A percentile compares a stretch with the other conserved stretches of the same genome.
phyloP scores from a whole-genome alignment of 2,888 invertebrate genomes.

The Drosophila paracracens region DNA sequence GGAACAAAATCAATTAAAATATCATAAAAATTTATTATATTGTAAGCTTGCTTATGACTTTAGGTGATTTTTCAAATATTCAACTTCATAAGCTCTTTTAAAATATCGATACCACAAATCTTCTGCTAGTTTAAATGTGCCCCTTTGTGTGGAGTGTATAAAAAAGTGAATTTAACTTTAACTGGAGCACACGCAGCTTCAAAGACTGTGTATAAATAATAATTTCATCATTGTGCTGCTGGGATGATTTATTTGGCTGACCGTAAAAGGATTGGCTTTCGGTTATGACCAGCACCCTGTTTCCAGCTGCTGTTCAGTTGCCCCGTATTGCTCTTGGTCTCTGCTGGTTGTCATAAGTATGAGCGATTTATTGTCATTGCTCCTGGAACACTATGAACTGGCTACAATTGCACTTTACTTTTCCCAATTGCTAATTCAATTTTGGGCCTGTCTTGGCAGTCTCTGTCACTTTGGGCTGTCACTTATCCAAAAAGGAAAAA shows the following conservation, averaged over 20 bases:
- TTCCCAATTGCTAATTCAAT: slow-evolving; percentile 76
- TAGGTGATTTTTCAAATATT: background rate
- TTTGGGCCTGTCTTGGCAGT: slow-evolving; percentile 56
- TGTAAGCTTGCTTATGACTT: too few species aligned
- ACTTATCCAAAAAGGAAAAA: slow-evolving; percentile 45
- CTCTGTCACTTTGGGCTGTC: slow-evolving; percentile 66
- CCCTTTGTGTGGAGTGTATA: slow-evolving; percentile 31
- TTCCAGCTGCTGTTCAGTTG: slow-evolving; percentile 19
- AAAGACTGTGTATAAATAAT: slow-evolving; percentile 78
- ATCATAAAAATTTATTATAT: background rate
- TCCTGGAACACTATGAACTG: slow-evolving; percentile 57
- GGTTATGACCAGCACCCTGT: slow-evolving; percentile 50
- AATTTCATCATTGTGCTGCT: slow-evolving; percentile 83
- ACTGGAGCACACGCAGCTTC: slow-evolving; percentile 77
- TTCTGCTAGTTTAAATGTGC: background rate
- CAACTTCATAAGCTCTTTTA: background rate
- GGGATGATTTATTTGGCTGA: slow-evolving; percentile 82
- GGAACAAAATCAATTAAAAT: background rate
- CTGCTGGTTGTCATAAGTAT: slow-evolving; percentile 78
- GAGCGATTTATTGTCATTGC: slow-evolving; percentile 83
- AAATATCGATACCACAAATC: background rate
- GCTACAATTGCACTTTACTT: slow-evolving; percentile 63
- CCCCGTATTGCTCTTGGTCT: slow-evolving; percentile 5
- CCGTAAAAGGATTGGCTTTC: slow-evolving; percentile 75
- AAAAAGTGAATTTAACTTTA: slow-evolving; percentile 70